These are phyloP conservation scores for Caenorhabditis sp. DNA, from an alignment of 2,888 invertebrate species.

Conservation along the genomic window DNA sequence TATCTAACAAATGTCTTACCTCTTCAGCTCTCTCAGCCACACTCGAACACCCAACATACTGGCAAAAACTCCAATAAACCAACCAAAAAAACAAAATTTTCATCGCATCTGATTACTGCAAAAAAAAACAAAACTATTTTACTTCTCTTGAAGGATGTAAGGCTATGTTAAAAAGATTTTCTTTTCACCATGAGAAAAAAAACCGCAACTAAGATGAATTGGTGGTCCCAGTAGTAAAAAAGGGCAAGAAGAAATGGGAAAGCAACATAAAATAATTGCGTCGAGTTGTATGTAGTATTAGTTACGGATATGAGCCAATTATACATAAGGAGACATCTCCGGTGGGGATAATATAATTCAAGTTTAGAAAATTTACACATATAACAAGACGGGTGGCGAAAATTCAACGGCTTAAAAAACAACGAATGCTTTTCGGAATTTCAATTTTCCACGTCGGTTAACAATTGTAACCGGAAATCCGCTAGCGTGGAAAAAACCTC, in stretches of 20 bases:
- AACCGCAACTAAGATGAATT: not conserved
- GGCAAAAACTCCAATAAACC: not conserved
- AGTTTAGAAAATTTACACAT: not conserved
- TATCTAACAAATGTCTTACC: not conserved
- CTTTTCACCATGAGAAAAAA: not conserved
- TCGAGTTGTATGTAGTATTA: conserved; percentile 28
- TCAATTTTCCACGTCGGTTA: not conserved
- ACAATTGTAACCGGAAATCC: not conserved
- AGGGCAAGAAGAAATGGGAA: conserved; percentile 1
- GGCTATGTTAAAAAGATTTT: not conserved
- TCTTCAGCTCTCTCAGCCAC: not conserved
- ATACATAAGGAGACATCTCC: conserved; percentile 2
- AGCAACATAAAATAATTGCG: conserved; percentile 9
- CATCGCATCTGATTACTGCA: conserved; percentile 28
- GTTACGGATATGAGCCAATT: conserved; percentile 45
- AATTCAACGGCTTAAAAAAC: not conserved
- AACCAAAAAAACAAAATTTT: conserved; percentile 4
- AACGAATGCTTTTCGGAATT: not conserved
- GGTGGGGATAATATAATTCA: not conserved
- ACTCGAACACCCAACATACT: not conserved
- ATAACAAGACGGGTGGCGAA: not conserved
- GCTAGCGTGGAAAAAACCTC: not conserved
- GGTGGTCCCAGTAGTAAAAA: conserved; percentile 27
- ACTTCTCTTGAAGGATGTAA: no score
- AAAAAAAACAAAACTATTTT: not conserved